Evolutionary conservation across 2,113 vertebrate species (phyloP).

Genomic region (Anas platyrhynchos): DNA sequence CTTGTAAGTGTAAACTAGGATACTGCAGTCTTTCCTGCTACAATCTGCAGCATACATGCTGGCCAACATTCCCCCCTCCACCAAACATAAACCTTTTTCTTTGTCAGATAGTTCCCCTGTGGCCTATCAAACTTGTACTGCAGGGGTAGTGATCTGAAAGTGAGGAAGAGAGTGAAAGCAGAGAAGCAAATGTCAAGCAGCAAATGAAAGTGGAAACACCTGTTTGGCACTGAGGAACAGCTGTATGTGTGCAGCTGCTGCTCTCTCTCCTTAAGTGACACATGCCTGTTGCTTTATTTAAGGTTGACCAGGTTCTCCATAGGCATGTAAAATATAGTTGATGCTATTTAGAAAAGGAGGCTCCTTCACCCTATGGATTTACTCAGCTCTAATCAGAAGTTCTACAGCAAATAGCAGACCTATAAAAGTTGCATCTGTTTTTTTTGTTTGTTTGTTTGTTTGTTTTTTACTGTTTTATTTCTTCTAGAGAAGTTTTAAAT

Average conservation of each 20-base stretch:
- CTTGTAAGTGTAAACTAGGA: neutral
- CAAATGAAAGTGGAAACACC: neutral
- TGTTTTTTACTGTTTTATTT: neutral
- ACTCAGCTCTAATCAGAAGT: slow-evolving; percentile 14
- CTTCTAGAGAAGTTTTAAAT: neutral
- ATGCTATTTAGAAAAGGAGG: slow-evolving; percentile 47
- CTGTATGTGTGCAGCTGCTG: slow-evolving; percentile 23
- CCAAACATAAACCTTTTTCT: neutral
- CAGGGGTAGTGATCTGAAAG: neutral
- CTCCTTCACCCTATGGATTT: slow-evolving; percentile 9
- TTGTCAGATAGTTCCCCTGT: neutral
- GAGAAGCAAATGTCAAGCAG: slow-evolving; percentile 21
- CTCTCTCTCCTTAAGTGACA: rapidly evolving
- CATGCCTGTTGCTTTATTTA: neutral
- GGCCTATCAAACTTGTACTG: neutral
- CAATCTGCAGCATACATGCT: neutral
- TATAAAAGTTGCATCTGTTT: slow-evolving; percentile 5
- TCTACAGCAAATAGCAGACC: slow-evolving; percentile 24
- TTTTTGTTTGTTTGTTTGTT: neutral
- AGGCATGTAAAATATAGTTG: neutral
- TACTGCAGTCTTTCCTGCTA: neutral
- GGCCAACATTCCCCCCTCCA: neutral
- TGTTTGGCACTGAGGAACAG: slow-evolving; percentile 18
- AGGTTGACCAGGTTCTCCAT: neutral
- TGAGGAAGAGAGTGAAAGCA: neutral